These are phyloP conservation scores for Trachymyrmex cornetzi DNA, from an alignment of 1,140 invertebrate species.

Conservation along the genomic window DNA sequence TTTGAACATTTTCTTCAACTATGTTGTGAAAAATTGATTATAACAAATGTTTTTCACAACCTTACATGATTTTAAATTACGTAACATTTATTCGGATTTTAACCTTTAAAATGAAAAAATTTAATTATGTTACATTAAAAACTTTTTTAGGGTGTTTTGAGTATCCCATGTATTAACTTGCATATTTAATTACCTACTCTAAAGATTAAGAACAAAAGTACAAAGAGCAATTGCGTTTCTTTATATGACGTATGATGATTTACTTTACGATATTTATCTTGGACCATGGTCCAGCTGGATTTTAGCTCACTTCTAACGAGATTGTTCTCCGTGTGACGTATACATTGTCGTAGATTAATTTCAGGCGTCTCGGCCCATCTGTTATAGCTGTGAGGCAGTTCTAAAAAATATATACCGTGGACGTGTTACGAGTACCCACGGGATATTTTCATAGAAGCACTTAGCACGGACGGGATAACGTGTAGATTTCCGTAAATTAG, in stretches of 20 bases:
- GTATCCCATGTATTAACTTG: too few relatives aligned
- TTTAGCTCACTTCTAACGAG: neutral
- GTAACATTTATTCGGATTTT: too few relatives aligned
- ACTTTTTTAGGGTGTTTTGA: too few relatives aligned
- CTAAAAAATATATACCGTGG: constrained; percentile 24
- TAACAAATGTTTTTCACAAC: too few relatives aligned
- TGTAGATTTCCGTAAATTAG: constrained; percentile 11
- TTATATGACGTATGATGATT: neutral
- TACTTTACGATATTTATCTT: neutral
- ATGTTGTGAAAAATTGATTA: too few relatives aligned
- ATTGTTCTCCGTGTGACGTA: neutral
- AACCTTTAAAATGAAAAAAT: too few relatives aligned
- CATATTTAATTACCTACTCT: too few relatives aligned
- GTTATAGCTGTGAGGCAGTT: neutral
- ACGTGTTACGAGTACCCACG: neutral
- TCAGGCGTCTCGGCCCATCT: neutral
- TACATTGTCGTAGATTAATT: constrained; percentile 29
- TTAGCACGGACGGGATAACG: neutral
- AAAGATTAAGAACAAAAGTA: neutral
- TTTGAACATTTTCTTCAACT: too few relatives aligned
- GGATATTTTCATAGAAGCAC: constrained; percentile 17
- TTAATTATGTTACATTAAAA: too few relatives aligned
- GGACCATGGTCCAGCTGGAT: neutral
- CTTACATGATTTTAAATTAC: too few relatives aligned
- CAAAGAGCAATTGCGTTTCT: neutral